These are phyloP conservation scores for Ptychoptera albimana DNA, from an alignment of 2,888 invertebrate genomes.

Conservation along the genomic window DNA sequence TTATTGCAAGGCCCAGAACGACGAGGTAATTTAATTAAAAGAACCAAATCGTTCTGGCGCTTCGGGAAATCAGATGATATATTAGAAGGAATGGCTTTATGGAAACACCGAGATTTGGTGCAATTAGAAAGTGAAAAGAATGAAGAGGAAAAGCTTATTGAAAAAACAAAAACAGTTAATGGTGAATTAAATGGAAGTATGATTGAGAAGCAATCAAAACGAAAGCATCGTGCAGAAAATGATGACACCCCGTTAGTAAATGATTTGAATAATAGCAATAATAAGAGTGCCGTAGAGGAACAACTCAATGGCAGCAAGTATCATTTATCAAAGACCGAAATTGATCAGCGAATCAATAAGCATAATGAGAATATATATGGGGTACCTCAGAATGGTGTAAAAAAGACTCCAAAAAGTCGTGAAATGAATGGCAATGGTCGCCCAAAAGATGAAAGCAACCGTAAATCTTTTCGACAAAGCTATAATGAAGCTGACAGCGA, in stretches of 20 bases:
- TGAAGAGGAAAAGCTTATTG: conserved; percentile 1
- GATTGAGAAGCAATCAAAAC: too few species aligned
- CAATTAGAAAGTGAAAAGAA: conserved; percentile 44
- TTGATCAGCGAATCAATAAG: conserved; percentile 5
- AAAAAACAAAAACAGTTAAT: conserved; percentile 1
- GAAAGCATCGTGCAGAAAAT: background rate
- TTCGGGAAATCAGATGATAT: conserved; percentile 64
- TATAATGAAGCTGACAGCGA: too few species aligned
- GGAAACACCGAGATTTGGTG: conserved; percentile 72
- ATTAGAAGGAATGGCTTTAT: conserved; percentile 71
- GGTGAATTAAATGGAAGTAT: conserved; percentile 16
- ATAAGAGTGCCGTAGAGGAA: background rate
- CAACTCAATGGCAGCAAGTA: conserved; percentile 4
- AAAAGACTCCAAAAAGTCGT: too few species aligned
- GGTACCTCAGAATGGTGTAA: background rate
- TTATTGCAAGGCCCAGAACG: conserved; percentile 17
- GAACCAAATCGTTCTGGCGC: conserved; percentile 76
- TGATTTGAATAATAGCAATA: background rate
- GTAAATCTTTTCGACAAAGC: background rate
- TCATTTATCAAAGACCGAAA: conserved; percentile 8
- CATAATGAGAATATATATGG: background rate
- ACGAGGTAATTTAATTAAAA: conserved; percentile 46
- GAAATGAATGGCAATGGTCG: conserved; percentile 4
- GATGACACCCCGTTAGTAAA: background rate
- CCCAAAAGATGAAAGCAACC: background rate